A percentile compares a stretch with the other conserved stretches of the same genome.
Conservation (phyloP, 2,888 invertebrate genomes). For the Polydrusus tereticollis region DNA sequence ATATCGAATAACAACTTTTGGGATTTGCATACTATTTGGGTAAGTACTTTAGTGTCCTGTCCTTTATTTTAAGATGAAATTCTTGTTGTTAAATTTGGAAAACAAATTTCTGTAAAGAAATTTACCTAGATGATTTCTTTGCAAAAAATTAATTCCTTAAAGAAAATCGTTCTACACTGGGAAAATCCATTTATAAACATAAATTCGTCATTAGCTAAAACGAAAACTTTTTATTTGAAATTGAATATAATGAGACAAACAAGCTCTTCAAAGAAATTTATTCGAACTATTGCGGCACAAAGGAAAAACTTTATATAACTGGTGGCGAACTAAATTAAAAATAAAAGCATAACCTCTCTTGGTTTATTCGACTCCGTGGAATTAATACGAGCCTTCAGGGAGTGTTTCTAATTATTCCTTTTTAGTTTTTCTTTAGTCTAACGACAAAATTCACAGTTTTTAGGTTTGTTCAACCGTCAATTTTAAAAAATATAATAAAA, state of each 20-base stretch:
- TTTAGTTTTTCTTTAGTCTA: not conserved
- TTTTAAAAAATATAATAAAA: too few species aligned
- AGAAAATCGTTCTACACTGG: too few species aligned
- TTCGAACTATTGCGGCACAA: not conserved
- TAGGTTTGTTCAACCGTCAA: not conserved
- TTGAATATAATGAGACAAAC: not conserved
- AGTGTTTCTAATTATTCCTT: not conserved
- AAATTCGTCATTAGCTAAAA: too few species aligned
- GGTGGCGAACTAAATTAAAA: conserved; percentile 8
- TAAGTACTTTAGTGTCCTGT: too few species aligned
- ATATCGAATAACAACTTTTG: too few species aligned
- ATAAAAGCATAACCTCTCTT: not conserved
- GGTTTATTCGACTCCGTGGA: not conserved
- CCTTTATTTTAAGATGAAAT: too few species aligned
- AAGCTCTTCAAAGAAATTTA: not conserved
- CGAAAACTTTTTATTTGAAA: not conserved
- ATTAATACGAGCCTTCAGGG: not conserved
- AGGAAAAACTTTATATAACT: not conserved
- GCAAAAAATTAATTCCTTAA: too few species aligned
- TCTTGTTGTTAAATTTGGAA: too few species aligned
- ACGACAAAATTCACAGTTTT: not conserved
- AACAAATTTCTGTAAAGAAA: too few species aligned
- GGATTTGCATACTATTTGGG: too few species aligned
- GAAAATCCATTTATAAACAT: too few species aligned
- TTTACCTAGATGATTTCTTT: too few species aligned